A percentile compares a stretch with the other conserved stretches of the same genome.
phyloP scores from a whole-genome alignment of 2,797 vertebrate genomes.

The Leuciscus waleckii region DNA sequence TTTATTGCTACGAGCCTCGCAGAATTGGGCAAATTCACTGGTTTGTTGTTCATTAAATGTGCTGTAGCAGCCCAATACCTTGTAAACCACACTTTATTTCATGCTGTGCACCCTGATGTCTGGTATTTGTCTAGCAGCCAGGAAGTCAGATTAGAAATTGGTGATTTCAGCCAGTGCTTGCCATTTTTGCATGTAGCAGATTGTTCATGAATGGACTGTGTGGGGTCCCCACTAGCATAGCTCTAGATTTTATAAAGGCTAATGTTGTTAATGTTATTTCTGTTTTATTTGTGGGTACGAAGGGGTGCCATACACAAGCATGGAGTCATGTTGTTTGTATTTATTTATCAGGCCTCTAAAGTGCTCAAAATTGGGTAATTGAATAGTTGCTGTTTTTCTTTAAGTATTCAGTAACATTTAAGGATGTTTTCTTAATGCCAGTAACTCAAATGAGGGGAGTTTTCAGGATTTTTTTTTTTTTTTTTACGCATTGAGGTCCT shows the following conservation, averaged over 20 bases:
- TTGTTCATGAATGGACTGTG: neutral
- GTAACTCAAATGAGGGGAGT: neutral
- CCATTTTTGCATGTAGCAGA: neutral
- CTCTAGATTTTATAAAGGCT: neutral
- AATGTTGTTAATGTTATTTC: neutral
- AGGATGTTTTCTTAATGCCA: neutral
- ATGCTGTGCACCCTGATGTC: neutral
- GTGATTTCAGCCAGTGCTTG: neutral
- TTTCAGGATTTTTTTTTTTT: neutral
- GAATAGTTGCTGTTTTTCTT: neutral
- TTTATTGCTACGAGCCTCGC: neutral
- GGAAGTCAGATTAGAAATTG: neutral
- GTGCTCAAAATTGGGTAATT: neutral
- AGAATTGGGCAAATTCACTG: neutral
- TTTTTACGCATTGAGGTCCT: constrained; percentile 1
- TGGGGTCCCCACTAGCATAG: neutral
- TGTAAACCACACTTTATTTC: neutral
- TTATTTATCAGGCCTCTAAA: neutral
- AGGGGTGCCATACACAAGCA: neutral
- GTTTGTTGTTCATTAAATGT: neutral
- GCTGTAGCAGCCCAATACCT: neutral
- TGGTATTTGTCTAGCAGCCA: neutral
- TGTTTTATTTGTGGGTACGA: neutral
- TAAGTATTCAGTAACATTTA: neutral
- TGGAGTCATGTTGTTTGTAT: neutral